These are phyloP conservation scores for Meandrina meandrites DNA, from an alignment of 92 coral and sea anemone genomes.

Conservation along the genomic window DNA sequence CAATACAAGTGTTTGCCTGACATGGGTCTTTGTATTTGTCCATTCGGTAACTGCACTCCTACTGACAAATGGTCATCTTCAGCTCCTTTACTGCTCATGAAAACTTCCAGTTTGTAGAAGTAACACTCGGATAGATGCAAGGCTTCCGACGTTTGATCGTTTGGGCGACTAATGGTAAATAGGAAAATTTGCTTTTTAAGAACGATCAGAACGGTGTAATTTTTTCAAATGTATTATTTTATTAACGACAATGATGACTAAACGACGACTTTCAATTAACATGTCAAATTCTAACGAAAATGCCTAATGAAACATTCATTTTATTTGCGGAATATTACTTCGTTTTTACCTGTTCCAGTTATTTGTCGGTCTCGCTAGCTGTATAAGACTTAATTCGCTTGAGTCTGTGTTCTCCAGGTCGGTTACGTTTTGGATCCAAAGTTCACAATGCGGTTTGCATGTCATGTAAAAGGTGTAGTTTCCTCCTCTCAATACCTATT, in stretches of 20 bases:
- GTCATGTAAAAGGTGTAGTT: not conserved
- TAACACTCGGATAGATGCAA: not conserved
- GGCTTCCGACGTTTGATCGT: not conserved
- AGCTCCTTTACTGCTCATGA: not conserved
- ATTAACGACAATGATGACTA: too few relatives aligned
- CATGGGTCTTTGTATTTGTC: not conserved
- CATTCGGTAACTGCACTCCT: constrained; percentile 1
- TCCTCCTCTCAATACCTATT: not conserved
- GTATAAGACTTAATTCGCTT: not conserved
- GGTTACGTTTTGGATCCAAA: not conserved
- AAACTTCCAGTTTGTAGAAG: constrained; percentile 1
- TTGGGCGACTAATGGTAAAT: not conserved
- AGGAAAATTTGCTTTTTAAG: not conserved
- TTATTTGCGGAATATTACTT: not conserved
- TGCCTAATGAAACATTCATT: too few relatives aligned
- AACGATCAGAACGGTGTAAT: too few relatives aligned
- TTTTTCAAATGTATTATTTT: too few relatives aligned
- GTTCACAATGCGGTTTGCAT: not conserved
- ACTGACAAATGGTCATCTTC: not conserved
- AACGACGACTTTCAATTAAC: too few relatives aligned
- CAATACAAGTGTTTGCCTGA: constrained; percentile 8
- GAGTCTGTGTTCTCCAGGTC: not conserved
- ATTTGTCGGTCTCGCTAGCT: not conserved
- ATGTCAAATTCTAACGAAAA: too few relatives aligned
- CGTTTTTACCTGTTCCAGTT: not conserved